These are phyloP conservation scores for Ectemnius lituratus DNA, from an alignment of 2,888 invertebrate species.

Conservation along the genomic window DNA sequence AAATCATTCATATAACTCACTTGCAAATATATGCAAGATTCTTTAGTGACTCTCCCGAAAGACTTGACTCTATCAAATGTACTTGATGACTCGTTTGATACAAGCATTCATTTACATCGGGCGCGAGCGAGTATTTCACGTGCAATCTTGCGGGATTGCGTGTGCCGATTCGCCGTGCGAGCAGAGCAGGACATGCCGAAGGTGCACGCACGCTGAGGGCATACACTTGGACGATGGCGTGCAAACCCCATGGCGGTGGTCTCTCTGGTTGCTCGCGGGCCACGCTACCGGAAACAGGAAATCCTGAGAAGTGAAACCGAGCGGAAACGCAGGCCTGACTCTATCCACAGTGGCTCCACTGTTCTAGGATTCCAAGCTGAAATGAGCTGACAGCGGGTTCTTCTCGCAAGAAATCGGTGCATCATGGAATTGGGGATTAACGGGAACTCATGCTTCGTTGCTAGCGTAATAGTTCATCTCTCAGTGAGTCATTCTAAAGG, in stretches of 20 bases:
- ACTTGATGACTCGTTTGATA: too few relatives aligned
- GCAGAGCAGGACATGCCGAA: conserved; percentile 21
- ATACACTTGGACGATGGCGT: conserved; percentile 24
- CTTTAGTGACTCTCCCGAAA: too few relatives aligned
- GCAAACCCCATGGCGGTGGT: conserved; percentile 30
- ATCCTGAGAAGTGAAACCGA: conserved; percentile 71
- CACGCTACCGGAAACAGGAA: conserved; percentile 72
- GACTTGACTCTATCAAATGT: too few relatives aligned
- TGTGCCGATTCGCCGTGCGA: conserved; percentile 39
- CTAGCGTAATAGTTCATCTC: background rate
- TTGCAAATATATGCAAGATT: too few relatives aligned
- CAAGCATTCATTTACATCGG: too few relatives aligned
- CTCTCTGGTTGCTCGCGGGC: conserved; percentile 49
- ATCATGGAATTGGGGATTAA: background rate
- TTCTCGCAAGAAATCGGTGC: conserved; percentile 12
- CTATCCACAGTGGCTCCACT: conserved; percentile 65
- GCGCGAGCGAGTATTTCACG: too few relatives aligned
- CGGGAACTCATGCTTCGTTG: background rate
- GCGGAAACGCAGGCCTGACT: conserved; percentile 62
- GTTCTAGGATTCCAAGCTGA: conserved; percentile 57
- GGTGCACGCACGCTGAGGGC: conserved; percentile 19
- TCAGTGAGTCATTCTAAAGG: background rate
- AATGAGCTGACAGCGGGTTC: conserved; percentile 42
- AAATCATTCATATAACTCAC: too few relatives aligned
- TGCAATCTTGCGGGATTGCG: conserved; percentile 28